These are phyloP conservation scores for Girardia tigrina DNA, from an alignment of 2,888 invertebrate genomes.

Conservation along the genomic window DNA sequence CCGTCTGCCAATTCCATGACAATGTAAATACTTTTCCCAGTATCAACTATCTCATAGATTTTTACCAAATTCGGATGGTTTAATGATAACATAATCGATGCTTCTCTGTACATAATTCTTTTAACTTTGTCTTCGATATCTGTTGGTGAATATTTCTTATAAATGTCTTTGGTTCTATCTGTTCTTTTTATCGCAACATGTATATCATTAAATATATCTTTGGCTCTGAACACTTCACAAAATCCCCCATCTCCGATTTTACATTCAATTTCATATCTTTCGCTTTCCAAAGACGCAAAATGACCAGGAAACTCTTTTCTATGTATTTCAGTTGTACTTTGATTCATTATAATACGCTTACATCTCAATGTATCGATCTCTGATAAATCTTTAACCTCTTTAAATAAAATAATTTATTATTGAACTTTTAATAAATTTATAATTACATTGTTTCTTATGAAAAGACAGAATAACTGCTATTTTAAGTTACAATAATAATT, in stretches of 20 bases:
- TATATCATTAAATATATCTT: constrained; percentile 1
- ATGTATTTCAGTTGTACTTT: not conserved
- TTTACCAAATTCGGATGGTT: constrained; percentile 33
- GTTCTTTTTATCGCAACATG: constrained; percentile 34
- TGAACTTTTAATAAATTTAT: too few species aligned
- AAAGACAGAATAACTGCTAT: too few species aligned
- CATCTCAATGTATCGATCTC: too few species aligned
- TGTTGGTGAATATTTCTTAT: not conserved
- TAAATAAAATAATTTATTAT: too few species aligned
- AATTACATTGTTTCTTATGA: too few species aligned
- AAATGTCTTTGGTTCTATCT: constrained; percentile 1
- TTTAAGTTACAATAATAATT: too few species aligned
- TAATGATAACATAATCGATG: constrained; percentile 25
- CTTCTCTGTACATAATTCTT: constrained; percentile 31
- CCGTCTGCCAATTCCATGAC: constrained; percentile 31
- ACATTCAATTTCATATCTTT: not conserved
- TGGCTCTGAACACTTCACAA: constrained; percentile 34
- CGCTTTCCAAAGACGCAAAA: not conserved
- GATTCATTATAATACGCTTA: not conserved
- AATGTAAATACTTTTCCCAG: constrained; percentile 19
- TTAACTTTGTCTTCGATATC: constrained; percentile 28
- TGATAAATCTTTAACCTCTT: too few species aligned
- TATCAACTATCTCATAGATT: constrained; percentile 29
- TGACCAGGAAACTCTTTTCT: not conserved
- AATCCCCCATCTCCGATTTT: constrained; percentile 31